phyloP scores from a whole-genome alignment of 2,113 vertebrate species.

The Riparia riparia region DNA sequence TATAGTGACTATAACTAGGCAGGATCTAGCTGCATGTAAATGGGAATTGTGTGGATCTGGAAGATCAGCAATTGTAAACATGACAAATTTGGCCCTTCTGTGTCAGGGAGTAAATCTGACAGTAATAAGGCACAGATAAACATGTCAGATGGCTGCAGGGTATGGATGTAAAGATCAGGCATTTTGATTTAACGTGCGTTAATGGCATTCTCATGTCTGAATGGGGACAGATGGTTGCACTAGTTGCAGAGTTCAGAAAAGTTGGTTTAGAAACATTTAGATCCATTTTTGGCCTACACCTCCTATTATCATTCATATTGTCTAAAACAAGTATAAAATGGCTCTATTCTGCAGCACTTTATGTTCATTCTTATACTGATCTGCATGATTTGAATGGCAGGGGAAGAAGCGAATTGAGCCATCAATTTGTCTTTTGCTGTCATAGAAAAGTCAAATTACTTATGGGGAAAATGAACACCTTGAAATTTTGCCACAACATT shows the following conservation, averaged over 20 bases:
- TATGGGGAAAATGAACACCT: background rate
- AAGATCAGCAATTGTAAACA: background rate
- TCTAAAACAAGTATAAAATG: background rate
- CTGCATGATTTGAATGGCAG: background rate
- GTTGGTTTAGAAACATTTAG: background rate
- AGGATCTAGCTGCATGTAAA: background rate
- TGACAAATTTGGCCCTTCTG: background rate
- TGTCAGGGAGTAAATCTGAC: background rate
- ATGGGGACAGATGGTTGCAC: background rate
- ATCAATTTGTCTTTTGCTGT: constrained; percentile 2
- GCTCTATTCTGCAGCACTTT: background rate
- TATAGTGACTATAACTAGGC: background rate
- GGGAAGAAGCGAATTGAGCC: background rate
- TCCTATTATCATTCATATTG: background rate
- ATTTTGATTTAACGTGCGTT: background rate
- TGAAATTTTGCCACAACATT: background rate
- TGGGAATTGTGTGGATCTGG: background rate
- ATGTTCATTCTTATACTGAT: background rate
- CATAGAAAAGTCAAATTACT: background rate
- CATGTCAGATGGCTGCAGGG: background rate
- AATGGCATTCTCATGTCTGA: background rate
- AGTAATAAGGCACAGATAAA: constrained; percentile 12
- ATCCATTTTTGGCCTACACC: background rate
- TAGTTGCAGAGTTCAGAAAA: background rate
- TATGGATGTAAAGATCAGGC: background rate